Base-by-base conservation (phyloP, 2,888 invertebrate species). In the Hetaerina titia region DNA sequence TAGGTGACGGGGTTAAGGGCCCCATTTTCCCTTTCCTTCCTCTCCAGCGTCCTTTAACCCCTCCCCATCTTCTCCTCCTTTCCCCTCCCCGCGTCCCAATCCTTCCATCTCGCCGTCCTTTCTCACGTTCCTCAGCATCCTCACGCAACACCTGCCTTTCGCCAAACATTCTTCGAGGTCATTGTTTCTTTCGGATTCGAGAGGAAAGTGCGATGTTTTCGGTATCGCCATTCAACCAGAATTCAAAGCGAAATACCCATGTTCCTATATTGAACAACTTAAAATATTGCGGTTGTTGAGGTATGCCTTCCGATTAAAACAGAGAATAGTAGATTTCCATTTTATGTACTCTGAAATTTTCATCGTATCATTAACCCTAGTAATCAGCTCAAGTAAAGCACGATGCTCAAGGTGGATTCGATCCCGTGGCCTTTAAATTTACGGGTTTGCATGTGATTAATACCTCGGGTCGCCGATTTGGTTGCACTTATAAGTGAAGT, bases 1-100 rank as follows among this genome's bases (percentile, higher is more conserved):
- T 88, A 88, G 88, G 88, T 88, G 88, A 88, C 88, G 88, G 15
- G 88, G 88, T 88, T 88, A 88, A 88, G 45, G 88, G 88, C 88
- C 88, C 56, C 88, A 56, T 88, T 88, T 88, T 88, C 56, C 45
- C 88, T 81, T 81, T 81, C 81, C 81, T 81, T 81, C n/a, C n/a
- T 81, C 22, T 45, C 88, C 45, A 45, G 45, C 88, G 81, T 88
- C 45, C 88, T 31, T 45, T 31, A 56, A 45, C 45, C 56, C 88
- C 56, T 88, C 45, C 56, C 56, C 56, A 0, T 15, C 88, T 15
- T 8, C 31, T 8, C 0, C 9, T 17, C 88, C 45, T 5, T 11
- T 56, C 88, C 88, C 45, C 45, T 6, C 17, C 88, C 88, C 31
- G 11, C 5, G 8, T n/a, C 15, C 19, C 11, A 19, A 6, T 60